Base-by-base conservation (phyloP, 2,113 vertebrate species). In the Genyomyrus donnyi region DNA sequence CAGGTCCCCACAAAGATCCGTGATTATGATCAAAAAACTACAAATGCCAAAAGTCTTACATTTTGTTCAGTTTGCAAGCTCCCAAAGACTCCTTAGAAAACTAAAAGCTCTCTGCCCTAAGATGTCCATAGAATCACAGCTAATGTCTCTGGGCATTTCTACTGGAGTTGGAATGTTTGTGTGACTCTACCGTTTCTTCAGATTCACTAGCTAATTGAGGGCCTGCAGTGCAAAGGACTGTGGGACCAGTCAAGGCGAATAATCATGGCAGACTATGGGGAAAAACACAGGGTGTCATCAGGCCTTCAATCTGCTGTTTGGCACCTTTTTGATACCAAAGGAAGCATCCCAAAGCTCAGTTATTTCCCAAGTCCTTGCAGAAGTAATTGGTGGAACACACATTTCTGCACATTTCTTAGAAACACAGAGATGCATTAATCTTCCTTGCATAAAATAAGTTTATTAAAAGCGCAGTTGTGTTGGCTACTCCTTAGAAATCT, bases 131-230 rank as follows among this genome's bases (percentile, higher is more conserved):
- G 74, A 56, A 49, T 19, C 62, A 58, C 52, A 88, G 84, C 91
- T 83, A 88, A 56, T 70, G n/a, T 91, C 90, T 85, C 90, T 92
- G 92, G 27, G 15, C 13, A 13, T 39, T 35, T 77, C 70, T 77
- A 15, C 35, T 77, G 70, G 27, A n/a, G 66, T 70, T 31, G n/a
- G 66, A 93, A 92, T 42, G 39, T 42, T 42, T 42, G 39, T 42
- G 39, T 42, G 88, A 39, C 31, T 31, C 2, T 77, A 39, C 70
- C 13, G 5, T 77, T 77, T 90, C 42, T 87, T 52, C 84, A 15
- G 13, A 80, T 35, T 80, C 74, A 42, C 13, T 77, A 42, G 35
- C 6, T 39, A 77, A 19, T 70, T 87, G 91, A 58, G 70, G 13
- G 62, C 7, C 42, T 42, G 58, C 10, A 74, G 88, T 89, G 83